Base-by-base conservation (phyloP, 2,113 vertebrate genomes). In the Neopipo cinnamomea region DNA sequence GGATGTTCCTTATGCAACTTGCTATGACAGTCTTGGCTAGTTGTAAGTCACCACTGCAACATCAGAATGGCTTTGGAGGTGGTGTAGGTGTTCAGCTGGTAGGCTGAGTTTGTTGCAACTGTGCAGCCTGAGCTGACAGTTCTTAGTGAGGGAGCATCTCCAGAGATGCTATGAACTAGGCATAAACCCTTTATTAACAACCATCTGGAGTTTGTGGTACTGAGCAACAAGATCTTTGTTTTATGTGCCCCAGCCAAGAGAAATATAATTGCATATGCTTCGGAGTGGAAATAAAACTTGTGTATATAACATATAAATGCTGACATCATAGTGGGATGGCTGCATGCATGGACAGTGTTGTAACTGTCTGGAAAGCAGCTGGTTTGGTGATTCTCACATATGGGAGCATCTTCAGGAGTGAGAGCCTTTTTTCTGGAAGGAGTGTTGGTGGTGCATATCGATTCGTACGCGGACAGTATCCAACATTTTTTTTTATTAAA, bases 331-430 rank as follows among this genome's bases (percentile, higher is more conserved):
- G 33, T 52, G 18, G 0, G 1, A 66, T 28, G 17, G 8, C 17
- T 77, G 28, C 16, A 7, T 46, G 13, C 31, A 35, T 1, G 8
- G 23, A 25, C 11, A 37, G 2, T 1, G 0, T 47, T 59, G 13
- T 46, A 12, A 42, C 14, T 53, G 16, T n/a, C 49, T 87, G 58
- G 37, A 87, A 75, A 78, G 30, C 21, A 75, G 44, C 47, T 66
- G 44, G 2, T 68, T 63, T 63, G 18, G 5, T 37, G 49, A 35
- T 61, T 49, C 30, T 13, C 23, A 25, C 35, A 71, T 61, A 55
- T 0, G 2, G 19, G 20, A 77, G 0, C 22, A 62, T 59, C 20
- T 46, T 11, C n/a, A 53, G 10, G 7, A 89, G 6, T 22, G 9
- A 58, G 8, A 3, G 4, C 13, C 6, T 68, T 84, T 33, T 50